Evolutionary conservation across 1,140 invertebrate species (phyloP).

Genomic region (Popillia japonica): DNA sequence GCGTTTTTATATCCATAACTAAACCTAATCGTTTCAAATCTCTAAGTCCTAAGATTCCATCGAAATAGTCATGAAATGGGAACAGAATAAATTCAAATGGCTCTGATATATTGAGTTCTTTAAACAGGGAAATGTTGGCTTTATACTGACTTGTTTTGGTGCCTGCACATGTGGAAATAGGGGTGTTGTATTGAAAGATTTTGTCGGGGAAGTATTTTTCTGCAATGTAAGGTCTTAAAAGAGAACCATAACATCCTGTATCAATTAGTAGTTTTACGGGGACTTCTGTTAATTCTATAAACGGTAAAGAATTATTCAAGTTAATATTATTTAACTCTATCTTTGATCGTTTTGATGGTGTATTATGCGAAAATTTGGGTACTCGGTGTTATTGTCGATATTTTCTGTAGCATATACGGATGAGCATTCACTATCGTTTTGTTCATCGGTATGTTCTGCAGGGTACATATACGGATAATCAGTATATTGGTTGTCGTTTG

Average conservation of each 20-base stretch:
- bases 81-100: constrained; percentile 42
- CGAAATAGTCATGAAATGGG: constrained; percentile 49
- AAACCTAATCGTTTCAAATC: constrained; percentile 44
- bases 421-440: too few species aligned
- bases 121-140: constrained; percentile 44
- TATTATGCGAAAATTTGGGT: background rate
- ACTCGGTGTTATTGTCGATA: too few species aligned
- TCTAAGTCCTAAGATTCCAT: constrained; percentile 45
- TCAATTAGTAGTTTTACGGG: constrained; percentile 47
- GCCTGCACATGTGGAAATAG: constrained; percentile 43
- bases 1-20: constrained; percentile 44
- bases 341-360: background rate
- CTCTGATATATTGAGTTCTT: constrained; percentile 41
- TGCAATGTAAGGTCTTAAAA: constrained; percentile 43
- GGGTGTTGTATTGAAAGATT: constrained; percentile 35
- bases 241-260: constrained; percentile 44
- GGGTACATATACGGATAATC: too few species aligned
- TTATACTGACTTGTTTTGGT: constrained; percentile 41
- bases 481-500: too few species aligned
- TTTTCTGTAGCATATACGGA: constrained; percentile 10
- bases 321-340: constrained; percentile 40
- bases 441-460: too few species aligned
- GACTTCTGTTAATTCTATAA: constrained; percentile 46
- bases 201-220: constrained; percentile 44
- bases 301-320: constrained; percentile 44